Conservation (phyloP, 2,113 vertebrate species). For the Columbina picui region DNA sequence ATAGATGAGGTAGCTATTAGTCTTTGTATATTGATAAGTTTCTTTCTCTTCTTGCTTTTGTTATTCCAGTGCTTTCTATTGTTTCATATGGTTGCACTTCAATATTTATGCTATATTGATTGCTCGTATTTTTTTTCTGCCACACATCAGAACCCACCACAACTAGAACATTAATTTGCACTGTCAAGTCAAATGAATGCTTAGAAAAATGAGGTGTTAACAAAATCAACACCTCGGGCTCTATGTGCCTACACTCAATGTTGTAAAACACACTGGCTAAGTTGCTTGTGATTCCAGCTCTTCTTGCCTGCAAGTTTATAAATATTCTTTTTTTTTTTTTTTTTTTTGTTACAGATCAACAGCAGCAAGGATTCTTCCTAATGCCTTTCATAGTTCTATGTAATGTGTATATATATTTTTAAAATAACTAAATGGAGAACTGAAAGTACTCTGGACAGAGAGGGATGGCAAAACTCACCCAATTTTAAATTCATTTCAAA, state of each 20-base stretch:
- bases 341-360: not conserved
- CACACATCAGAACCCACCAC: not conserved
- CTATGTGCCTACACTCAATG: not conserved
- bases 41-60: not conserved
- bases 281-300: not conserved
- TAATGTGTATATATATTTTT: not conserved
- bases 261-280: not conserved
- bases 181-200: not conserved
- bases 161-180: not conserved
- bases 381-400: not conserved
- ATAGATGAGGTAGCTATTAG: not conserved
- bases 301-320: not conserved
- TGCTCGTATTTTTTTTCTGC: not conserved
- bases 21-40: not conserved
- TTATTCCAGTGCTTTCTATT: not conserved
- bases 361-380: not conserved
- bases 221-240: not conserved
- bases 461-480: not conserved
- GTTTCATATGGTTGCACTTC: not conserved
- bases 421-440: not conserved
- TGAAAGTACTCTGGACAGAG: not conserved
- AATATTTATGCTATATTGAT: slow-evolving; percentile 8
- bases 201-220: not conserved
- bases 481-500: not conserved
- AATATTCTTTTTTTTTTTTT: not conserved